Base-by-base conservation (phyloP, 2,888 invertebrate species). In the Callimorpha dominula region DNA sequence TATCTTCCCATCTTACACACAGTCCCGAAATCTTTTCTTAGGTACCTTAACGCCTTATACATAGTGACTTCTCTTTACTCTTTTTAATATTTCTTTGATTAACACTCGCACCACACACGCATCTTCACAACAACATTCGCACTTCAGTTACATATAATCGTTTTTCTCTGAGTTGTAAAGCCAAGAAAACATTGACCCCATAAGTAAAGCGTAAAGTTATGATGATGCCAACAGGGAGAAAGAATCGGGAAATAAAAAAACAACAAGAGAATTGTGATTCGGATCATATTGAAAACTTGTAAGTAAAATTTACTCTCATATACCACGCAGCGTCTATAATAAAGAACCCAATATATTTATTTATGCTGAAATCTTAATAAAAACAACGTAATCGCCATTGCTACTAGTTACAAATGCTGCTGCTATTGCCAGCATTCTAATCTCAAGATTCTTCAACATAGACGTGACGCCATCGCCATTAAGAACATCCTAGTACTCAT, bases 401-500 rank as follows among this genome's bases (percentile, higher is more conserved):
- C 54, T 54, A n/a, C n/a, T 54, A 1, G 0, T 11, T 31, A 9
- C n/a, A n/a, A 54, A 54, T 54, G n/a, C n/a, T n/a, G n/a, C n/a
- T n/a, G n/a, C n/a, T 15, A 52, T 52, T 52, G 17, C 17, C 20
- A 65, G 3, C 5, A 65, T 49, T 52, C 17, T 7, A 67, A 67
- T n/a, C 15, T 60, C 49, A 62, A 31, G n/a, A 63, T 52, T 42
- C 8, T 63, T 6, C 40, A 66, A 66, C 17, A 62, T 5, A n/a
- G 15, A 20, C 52, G 43, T 20, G 20, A 63, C 62, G 1, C 50
- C 71, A 57, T 46, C 62, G 9, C 43, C 43, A 31, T 31, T 31
- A 77, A 17, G n/a, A 49, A 63, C 69, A 71, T 73, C 69, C 71
- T 76, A 77, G 69, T 73, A 49, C 66, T 75, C 65, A 81, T 77